These are phyloP conservation scores for Eutolmus rufibarbis DNA, from an alignment of 2,888 invertebrate species.

Conservation along the genomic window DNA sequence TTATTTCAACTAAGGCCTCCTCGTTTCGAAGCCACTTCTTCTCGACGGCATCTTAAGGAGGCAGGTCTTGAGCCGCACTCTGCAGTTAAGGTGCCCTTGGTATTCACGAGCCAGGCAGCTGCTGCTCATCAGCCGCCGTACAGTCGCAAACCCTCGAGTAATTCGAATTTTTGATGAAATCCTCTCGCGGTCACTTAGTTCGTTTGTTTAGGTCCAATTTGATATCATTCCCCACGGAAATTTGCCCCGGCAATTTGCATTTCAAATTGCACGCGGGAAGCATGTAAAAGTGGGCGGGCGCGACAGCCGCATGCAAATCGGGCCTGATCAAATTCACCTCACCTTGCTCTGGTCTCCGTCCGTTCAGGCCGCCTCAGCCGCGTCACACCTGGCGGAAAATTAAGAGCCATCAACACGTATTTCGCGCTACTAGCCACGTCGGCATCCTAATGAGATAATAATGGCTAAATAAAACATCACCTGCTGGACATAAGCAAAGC, in stretches of 20 bases:
- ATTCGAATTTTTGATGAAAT: slow-evolving; percentile 15
- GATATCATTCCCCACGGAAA: neutral
- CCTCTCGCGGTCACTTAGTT: neutral
- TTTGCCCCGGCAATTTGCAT: slow-evolving; percentile 18
- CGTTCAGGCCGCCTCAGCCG: neutral
- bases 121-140: neutral
- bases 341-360: too few relatives aligned
- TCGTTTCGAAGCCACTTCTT: neutral
- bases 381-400: neutral
- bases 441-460: neutral
- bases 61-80: neutral
- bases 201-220: slow-evolving; percentile 22
- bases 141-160: neutral
- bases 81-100: neutral
- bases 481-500: neutral
- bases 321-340: neutral
- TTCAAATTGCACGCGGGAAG: slow-evolving; percentile 7
- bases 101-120: slow-evolving; percentile 5
- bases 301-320: neutral
- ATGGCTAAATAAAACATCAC: neutral
- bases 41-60: neutral
- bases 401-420: slow-evolving; percentile 16
- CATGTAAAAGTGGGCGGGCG: neutral
- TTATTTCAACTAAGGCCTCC: slow-evolving; percentile 7
- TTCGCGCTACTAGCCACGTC: neutral